phyloP scores from a whole-genome alignment of 2,797 vertebrate species.

The Champsocephalus gunnari region DNA sequence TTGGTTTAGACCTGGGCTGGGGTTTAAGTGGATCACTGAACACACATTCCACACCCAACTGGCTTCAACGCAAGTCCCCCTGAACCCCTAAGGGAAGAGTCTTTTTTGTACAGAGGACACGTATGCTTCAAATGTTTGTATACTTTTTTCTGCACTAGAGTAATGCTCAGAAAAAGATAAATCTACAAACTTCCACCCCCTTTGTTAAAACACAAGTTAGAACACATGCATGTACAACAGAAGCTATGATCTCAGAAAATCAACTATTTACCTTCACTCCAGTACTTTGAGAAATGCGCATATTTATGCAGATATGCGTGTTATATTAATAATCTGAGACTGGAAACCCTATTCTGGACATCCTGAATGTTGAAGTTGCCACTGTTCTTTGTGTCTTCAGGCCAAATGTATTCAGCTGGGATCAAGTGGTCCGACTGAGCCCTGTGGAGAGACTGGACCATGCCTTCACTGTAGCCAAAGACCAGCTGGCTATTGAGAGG shows the following conservation, averaged over 20 bases:
- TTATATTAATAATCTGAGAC: not conserved
- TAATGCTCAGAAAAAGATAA: not conserved
- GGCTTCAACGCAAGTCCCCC: slow-evolving; percentile 43
- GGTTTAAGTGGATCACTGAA: slow-evolving; percentile 77
- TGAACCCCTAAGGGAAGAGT: slow-evolving; percentile 10
- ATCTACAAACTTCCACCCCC: not conserved
- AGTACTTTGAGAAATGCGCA: not conserved
- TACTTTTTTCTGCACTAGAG: too few relatives aligned
- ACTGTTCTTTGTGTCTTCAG: slow-evolving; percentile 74
- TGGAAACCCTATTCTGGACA: not conserved
- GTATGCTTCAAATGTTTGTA: slow-evolving; percentile 5
- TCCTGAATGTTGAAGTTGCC: not conserved
- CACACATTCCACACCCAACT: slow-evolving; percentile 73
- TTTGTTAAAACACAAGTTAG: not conserved
- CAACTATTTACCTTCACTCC: not conserved
- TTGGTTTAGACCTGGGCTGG: slow-evolving; percentile 76
- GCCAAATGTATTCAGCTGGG: slow-evolving; percentile 92
- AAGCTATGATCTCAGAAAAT: not conserved
- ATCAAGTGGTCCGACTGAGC: slow-evolving; percentile 85
- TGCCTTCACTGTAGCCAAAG: slow-evolving; percentile 92
- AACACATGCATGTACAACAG: not conserved
- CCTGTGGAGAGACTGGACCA: slow-evolving; percentile 91
- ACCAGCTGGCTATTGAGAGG: slow-evolving; percentile 91
- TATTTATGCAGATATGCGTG: not conserved
- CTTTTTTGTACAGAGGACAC: not conserved